Evolutionary conservation across 2,797 vertebrate genomes (phyloP).

Genomic region (Aotus griseimembra): DNA sequence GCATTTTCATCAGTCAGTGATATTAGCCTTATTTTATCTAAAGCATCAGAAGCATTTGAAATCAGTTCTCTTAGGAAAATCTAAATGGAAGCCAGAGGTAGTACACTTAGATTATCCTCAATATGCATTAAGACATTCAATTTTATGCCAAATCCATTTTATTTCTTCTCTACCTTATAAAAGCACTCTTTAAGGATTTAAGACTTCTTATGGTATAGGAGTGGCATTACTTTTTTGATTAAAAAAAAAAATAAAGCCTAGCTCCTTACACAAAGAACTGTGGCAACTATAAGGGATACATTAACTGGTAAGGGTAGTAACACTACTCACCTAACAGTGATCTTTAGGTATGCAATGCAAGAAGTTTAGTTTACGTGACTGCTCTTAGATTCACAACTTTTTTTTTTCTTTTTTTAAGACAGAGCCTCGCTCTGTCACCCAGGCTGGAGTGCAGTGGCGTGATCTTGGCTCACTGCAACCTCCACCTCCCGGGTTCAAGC

Average conservation of each 20-base stretch:
- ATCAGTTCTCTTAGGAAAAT: constrained; percentile 99
- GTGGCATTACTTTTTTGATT: neutral
- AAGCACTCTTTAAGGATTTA: neutral
- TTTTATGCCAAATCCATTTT: neutral
- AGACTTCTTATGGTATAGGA: neutral
- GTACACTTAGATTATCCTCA: constrained; percentile 3
- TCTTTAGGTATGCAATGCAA: neutral
- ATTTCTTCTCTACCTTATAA: neutral
- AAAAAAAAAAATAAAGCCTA: neutral
- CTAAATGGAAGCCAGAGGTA: constrained; percentile 83
- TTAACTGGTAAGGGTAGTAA: neutral
- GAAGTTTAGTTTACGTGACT: neutral
- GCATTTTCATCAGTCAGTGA: constrained; percentile 95
- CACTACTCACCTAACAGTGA: neutral
- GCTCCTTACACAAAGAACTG: neutral
- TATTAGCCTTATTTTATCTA: constrained; percentile 97
- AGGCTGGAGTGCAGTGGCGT: too few species aligned
- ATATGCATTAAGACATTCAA: neutral
- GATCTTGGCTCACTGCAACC: too few species aligned
- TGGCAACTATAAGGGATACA: neutral
- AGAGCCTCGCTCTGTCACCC: too few species aligned
- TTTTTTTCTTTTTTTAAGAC: too few species aligned
- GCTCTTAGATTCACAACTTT: neutral
- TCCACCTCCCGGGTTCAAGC: too few species aligned
- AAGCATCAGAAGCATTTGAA: constrained; percentile 98